These are phyloP conservation scores for Mactra quadrangularis DNA, from an alignment of 1,140 invertebrate genomes.

Conservation along the genomic window DNA sequence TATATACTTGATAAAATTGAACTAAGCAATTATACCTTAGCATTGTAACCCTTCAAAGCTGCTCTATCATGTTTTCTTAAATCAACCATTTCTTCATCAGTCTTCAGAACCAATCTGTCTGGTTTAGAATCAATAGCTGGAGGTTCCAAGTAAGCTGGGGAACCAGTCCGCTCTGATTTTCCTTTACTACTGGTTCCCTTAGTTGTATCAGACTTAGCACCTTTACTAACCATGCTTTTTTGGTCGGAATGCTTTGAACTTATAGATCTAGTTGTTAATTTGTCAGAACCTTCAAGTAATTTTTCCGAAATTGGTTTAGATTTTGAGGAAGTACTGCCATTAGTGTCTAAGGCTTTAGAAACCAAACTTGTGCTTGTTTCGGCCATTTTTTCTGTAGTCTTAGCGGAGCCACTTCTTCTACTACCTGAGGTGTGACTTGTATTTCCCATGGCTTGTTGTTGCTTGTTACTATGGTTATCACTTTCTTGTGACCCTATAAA, in stretches of 20 bases:
- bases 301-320: conserved; percentile 26
- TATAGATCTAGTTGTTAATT: conserved; percentile 21
- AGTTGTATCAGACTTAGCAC: conserved; percentile 6
- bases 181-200: background rate
- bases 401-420: background rate
- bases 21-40: no score
- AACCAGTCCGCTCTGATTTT: conserved; percentile 26
- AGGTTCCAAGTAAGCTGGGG: conserved; percentile 70
- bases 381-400: background rate
- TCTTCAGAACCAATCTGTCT: conserved; percentile 72
- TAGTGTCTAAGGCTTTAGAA: background rate
- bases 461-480: no score
- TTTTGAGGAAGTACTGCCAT: conserved; percentile 4
- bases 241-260: conserved; percentile 24
- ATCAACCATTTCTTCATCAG: conserved; percentile 81
- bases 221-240: background rate
- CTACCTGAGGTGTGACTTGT: no score
- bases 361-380: background rate
- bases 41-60: conserved; percentile 69
- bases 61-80: conserved; percentile 75
- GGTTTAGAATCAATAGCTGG: conserved; percentile 72
- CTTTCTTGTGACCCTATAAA: no score
- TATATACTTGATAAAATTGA: no score
- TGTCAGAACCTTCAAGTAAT: conserved; percentile 19
- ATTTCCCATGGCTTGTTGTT: no score